These are phyloP conservation scores for Casuarius casuarius DNA, from an alignment of 2,113 vertebrate species.

Conservation along the genomic window DNA sequence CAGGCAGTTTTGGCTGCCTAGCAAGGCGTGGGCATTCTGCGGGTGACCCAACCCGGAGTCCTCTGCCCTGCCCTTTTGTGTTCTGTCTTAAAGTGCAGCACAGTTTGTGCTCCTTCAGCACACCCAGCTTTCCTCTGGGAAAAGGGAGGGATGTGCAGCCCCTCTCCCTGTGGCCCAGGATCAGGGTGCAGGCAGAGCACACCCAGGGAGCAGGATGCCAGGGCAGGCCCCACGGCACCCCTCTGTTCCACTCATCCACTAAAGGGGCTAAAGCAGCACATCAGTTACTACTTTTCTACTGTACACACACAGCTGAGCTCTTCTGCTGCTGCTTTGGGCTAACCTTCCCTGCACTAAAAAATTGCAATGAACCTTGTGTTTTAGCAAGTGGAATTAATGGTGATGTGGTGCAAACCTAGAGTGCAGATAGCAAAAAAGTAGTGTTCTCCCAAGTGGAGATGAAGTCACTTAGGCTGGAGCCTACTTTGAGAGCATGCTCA, in stretches of 20 bases:
- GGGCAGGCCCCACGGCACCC: neutral
- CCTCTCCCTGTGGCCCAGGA: neutral
- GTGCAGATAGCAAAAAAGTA: neutral
- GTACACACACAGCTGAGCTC: neutral
- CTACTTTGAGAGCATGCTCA: neutral
- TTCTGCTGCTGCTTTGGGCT: neutral
- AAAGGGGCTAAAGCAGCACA: neutral
- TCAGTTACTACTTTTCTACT: neutral
- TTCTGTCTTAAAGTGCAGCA: too few species aligned
- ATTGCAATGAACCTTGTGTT: neutral
- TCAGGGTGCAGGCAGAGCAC: neutral
- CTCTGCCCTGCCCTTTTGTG: too few species aligned
- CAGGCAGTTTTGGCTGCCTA: too few species aligned
- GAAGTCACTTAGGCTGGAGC: neutral
- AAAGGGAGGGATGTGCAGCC: too few species aligned
- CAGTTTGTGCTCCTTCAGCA: too few species aligned
- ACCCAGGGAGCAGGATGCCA: accelerated
- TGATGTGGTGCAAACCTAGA: too few species aligned
- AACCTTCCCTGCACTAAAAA: neutral
- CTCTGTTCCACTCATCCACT: neutral
- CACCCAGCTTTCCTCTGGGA: too few species aligned
- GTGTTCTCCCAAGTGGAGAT: neutral
- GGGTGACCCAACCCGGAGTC: too few species aligned
- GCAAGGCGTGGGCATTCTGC: too few species aligned
- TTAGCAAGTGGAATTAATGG: neutral